Conservation (phyloP, 2,888 invertebrate species). For the Tenthredo notha region DNA sequence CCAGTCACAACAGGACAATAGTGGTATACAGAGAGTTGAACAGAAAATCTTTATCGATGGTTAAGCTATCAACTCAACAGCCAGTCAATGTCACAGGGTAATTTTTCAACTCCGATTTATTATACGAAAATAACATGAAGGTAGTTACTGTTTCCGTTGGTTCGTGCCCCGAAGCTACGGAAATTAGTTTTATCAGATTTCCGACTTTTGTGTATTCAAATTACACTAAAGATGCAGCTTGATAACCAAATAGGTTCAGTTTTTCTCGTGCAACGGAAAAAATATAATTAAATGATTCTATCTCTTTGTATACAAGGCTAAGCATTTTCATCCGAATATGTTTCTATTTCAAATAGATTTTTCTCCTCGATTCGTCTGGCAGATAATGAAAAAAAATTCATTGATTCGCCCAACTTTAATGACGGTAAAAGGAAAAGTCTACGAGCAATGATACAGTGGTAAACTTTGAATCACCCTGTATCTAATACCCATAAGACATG, state of each 20-base stretch:
- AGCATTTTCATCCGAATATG: constrained; percentile 13
- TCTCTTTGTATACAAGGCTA: constrained; percentile 1
- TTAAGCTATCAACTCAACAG: constrained; percentile 40
- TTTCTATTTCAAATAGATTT: background rate
- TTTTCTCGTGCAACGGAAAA: constrained; percentile 36
- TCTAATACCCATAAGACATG: constrained; percentile 18
- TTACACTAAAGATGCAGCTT: constrained; percentile 26
- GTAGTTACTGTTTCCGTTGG: constrained; percentile 36
- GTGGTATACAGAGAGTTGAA: constrained; percentile 11
- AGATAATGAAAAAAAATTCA: constrained; percentile 13
- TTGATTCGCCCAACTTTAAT: background rate
- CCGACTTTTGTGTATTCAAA: constrained; percentile 47
- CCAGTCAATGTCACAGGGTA: constrained; percentile 42
- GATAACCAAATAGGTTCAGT: constrained; percentile 46
- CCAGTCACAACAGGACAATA: constrained; percentile 21
- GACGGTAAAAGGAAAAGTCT: background rate
- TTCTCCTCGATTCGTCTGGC: constrained; percentile 5
- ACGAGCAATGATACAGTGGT: background rate
- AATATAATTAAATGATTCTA: constrained; percentile 29
- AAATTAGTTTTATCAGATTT: constrained; percentile 49
- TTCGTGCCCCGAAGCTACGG: constrained; percentile 37
- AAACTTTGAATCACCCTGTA: constrained; percentile 25
- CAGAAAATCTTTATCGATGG: constrained; percentile 18
- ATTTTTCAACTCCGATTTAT: constrained; percentile 47
- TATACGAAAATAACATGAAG: constrained; percentile 11